phyloP scores from a whole-genome alignment of 2,797 vertebrate species.

The Rhinogobio ventralis region DNA sequence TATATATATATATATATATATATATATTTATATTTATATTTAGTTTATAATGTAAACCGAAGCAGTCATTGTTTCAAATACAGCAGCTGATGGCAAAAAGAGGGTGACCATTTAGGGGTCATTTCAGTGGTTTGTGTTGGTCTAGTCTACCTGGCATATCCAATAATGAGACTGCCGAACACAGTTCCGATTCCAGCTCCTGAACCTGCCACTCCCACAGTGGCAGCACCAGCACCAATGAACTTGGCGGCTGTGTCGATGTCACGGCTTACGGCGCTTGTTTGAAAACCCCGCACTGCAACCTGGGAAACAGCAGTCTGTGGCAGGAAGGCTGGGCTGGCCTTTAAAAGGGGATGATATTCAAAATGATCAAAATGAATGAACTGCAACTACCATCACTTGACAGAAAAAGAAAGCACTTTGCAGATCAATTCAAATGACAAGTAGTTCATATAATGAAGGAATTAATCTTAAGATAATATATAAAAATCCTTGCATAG shows the following conservation, averaged over 20 bases:
- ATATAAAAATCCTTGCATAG: too few species aligned
- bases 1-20: too few species aligned
- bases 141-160: conserved; percentile 89
- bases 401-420: neutral
- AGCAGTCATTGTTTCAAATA: neutral
- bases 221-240: conserved; percentile 95
- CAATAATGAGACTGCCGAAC: conserved; percentile 97
- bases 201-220: conserved; percentile 94
- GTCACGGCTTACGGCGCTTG: conserved; percentile 83
- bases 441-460: neutral
- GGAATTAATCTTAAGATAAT: neutral
- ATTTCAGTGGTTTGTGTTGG: neutral
- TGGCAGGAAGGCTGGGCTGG: conserved; percentile 70
- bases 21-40: too few species aligned
- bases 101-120: neutral
- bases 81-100: neutral
- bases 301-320: conserved; percentile 69
- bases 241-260: conserved; percentile 98
- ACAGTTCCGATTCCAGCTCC: conserved; percentile 96
- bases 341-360: conserved; percentile 57
- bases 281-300: conserved; percentile 83
- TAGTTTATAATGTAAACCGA: too few species aligned
- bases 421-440: neutral
- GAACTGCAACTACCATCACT: neutral
- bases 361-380: neutral